Base-by-base conservation (phyloP, 2,888 invertebrate genomes). In the Plagiodera versicolora region DNA sequence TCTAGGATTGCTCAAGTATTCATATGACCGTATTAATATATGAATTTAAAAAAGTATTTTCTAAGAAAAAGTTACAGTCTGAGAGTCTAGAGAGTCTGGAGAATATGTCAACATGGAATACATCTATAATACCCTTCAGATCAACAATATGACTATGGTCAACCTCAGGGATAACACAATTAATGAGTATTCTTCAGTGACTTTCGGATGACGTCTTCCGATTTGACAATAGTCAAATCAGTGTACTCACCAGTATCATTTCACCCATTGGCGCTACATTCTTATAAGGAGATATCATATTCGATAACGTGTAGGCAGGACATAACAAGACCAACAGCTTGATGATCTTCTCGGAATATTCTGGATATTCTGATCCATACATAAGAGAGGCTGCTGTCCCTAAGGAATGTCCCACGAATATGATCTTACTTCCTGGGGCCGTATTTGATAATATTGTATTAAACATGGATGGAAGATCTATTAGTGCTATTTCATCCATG, bases 381-480 rank as follows among this genome's bases (percentile, higher is more conserved):
- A 88, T 89, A 70, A 89, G 87, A 62, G 88, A 84, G 58, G 87
- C 82, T 0, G 91, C 88, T 0, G 91, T 90, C 1, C 95, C 95
- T 85, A 95, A 91, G 0, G 94, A 95, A 79, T 95, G 94, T 0
- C 95, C 96, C 45, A 95, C 82, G 75, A 94, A 95, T 69, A 87
- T 85, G 28, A 90, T 74, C 65, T 78, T 69, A 24, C 70, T 74
- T 4, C 68, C 70, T 17, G 67, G 60, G 9, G 69, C 71, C 1
- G 77, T 75, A 57, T 73, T 60, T 6, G 62, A 28, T 2, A 72
- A 54, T 16, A 80, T 76, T 9, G 72, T 69, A 17, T 74, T 64
- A 28, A 79, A 73, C 45, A 72, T 72, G 1, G 76, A 73, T 28
- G 78, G 78, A 8, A 77, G 61, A 61, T 80, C 80, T 44, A 73